A percentile compares a stretch with the other conserved stretches of the same genome.
Evolutionary conservation across 2,797 vertebrate species (phyloP).

Genomic region (Aldrovandia affinis): DNA sequence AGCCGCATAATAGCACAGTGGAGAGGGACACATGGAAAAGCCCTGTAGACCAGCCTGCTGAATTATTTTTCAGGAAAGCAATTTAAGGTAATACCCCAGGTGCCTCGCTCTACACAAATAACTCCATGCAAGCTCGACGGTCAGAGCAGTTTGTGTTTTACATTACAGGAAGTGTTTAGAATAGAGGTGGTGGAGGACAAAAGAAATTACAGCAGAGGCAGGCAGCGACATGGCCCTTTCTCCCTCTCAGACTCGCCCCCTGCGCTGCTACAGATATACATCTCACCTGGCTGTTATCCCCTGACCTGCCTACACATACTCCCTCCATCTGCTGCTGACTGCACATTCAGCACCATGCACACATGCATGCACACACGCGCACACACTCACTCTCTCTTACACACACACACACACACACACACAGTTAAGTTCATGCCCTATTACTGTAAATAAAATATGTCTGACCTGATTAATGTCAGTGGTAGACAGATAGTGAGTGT

Average conservation of each 20-base stretch:
- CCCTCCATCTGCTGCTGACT: neutral
- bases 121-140: conserved; percentile 61
- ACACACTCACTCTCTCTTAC: neutral
- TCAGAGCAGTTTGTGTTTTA: conserved; percentile 62
- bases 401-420: conserved; percentile 25
- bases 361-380: conserved; percentile 45
- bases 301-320: conserved; percentile 36
- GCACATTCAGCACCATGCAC: neutral
- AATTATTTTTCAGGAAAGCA: conserved; percentile 76
- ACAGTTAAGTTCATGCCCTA: neutral
- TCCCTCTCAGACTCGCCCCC: conserved; percentile 11
- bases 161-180: conserved; percentile 63
- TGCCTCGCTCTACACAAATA: conserved; percentile 66
- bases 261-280: conserved; percentile 28
- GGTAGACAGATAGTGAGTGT: too few relatives aligned
- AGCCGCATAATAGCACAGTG: conserved; percentile 58
- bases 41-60: conserved; percentile 63
- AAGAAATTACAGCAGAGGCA: conserved; percentile 63
- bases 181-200: conserved; percentile 65
- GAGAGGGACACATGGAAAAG: conserved; percentile 63
- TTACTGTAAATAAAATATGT: too few relatives aligned
- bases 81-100: conserved; percentile 77
- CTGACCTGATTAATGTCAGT: too few relatives aligned
- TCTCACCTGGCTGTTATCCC: conserved; percentile 40
- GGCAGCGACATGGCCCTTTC: conserved; percentile 13